phyloP scores from a whole-genome alignment of 2,888 invertebrate genomes.

The Tanypteryx hageni region DNA sequence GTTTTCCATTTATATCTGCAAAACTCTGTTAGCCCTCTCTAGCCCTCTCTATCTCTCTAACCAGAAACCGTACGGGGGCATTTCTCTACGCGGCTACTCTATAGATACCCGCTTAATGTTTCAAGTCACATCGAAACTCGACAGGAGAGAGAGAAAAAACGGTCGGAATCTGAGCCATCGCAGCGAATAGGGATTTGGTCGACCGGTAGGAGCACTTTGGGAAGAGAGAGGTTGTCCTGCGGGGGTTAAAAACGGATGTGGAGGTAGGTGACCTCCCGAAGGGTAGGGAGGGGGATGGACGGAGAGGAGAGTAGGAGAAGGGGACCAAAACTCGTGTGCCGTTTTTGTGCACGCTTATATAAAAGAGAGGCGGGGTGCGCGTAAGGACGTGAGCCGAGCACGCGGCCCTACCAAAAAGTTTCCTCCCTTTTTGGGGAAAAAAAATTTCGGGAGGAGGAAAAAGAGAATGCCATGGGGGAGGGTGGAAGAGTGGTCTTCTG shows the following conservation, averaged over 20 bases:
- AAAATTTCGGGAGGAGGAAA: neutral
- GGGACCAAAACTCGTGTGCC: constrained; percentile 8
- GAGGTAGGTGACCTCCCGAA: neutral
- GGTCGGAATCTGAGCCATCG: too few species aligned
- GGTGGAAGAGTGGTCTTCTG: too few species aligned
- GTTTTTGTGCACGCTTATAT: neutral
- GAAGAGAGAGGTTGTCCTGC: neutral
- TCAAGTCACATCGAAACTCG: too few species aligned
- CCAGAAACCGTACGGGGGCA: too few species aligned
- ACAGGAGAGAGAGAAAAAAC: too few species aligned
- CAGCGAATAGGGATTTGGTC: neutral
- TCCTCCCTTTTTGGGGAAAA: neutral
- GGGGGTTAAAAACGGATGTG: neutral
- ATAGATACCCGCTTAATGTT: too few species aligned
- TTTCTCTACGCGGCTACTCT: too few species aligned
- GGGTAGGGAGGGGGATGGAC: neutral
- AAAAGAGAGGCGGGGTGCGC: constrained; percentile 13
- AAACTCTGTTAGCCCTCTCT: too few species aligned
- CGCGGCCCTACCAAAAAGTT: neutral
- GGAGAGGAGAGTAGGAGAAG: neutral
- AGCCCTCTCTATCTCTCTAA: too few species aligned
- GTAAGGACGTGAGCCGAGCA: neutral
- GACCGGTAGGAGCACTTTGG: neutral
- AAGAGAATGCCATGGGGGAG: too few species aligned
- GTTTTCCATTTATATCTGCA: too few species aligned